Evolutionary conservation across 2,113 vertebrate genomes (phyloP), one percentile per base, ranked within the genome.

Genomic region (Hystrix cristata): DNA sequence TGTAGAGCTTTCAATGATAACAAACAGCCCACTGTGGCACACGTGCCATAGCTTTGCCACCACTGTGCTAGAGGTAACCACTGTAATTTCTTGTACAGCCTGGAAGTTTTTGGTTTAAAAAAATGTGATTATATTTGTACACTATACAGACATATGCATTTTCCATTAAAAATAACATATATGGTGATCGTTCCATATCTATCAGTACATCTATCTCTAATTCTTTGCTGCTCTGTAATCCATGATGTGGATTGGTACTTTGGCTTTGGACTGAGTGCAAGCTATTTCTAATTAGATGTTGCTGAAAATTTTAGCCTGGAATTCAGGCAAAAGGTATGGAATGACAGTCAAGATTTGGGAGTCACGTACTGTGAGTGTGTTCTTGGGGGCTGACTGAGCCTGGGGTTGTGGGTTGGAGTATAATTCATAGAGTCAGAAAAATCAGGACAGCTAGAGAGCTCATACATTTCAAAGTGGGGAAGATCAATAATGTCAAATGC

Each of bases 401-500:
- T 48, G 38, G 48, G n/a, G 8, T 53, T 57, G 31, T 91, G 86
- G 60, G 89, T 87, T 91, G 53, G 51, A 93, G 31, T 88, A 23
- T 88, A 90, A 91, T 14, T 89, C 60, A 74, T 23, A 21, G 90
- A 82, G 15, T 86, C 69, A 87, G 83, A 74, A 94, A 55, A 86
- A 48, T 89, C n/a, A 82, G 51, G 31, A 84, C 60, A 94, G 74
- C 76, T 87, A 31, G n/a, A 71, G n/a, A 67, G 74, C 74, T 79
- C 11, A 92, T 82, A 90, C 85, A 72, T 95, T 91, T 95, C 71
- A 80, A 93, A 94, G 51, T 80, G 12, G 46, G 64, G 71, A 90
- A 51, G 48, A 87, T 90, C n/a, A 90, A 57, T 95, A 93, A 93
- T 95, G 9, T 95, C 88, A 97, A 95, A 96, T 93, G 60, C 27